phyloP scores from a whole-genome alignment of 2,113 vertebrate genomes.

The Balaeniceps rex region DNA sequence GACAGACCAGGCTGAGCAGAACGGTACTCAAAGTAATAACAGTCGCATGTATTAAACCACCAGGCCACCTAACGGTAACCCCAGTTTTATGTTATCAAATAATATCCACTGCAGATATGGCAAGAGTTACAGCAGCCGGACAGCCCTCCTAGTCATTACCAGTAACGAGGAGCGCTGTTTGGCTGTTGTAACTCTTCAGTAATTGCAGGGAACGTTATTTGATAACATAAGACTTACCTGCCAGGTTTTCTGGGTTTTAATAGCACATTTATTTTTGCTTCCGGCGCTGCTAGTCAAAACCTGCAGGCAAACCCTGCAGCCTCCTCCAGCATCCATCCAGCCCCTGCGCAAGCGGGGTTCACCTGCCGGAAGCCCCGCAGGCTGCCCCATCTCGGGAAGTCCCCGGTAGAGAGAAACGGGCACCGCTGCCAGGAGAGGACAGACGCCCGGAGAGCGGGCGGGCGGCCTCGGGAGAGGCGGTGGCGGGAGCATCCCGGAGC shows the following conservation, averaged over 20 bases:
- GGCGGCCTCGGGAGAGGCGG: not conserved
- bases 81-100: not conserved
- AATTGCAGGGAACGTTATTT: not conserved
- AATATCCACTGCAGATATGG: not conserved
- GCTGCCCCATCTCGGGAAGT: not conserved
- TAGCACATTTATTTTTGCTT: accelerated
- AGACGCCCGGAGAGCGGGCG: not conserved
- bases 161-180: accelerated
- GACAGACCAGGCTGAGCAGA: not conserved
- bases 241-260: not conserved
- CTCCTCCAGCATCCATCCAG: not conserved
- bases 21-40: accelerated
- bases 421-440: not conserved
- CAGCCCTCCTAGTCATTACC: not conserved
- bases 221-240: not conserved
- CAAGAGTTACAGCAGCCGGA: not conserved
- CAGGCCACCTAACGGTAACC: conserved; percentile 12
- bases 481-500: not conserved
- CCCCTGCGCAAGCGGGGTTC: not conserved
- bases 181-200: not conserved
- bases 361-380: not conserved
- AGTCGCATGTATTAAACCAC: not conserved
- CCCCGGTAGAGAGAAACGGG: accelerated
- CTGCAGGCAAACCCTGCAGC: not conserved
- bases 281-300: not conserved